phyloP scores from a whole-genome alignment of 2,113 vertebrate genomes.

The Mesocricetus auratus region DNA sequence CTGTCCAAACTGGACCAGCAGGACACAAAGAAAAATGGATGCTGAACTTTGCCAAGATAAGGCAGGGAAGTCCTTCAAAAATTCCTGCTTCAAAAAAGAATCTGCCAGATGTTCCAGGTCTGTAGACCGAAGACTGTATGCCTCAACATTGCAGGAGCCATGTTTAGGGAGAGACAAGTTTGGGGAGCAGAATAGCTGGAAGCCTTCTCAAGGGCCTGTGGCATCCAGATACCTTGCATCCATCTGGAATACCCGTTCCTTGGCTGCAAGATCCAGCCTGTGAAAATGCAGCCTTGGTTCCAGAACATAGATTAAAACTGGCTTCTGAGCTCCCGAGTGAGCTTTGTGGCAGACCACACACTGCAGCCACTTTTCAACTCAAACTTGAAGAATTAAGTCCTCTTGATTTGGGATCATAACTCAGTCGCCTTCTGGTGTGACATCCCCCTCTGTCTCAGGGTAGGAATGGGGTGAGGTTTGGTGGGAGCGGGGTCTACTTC shows the following conservation, averaged over 20 bases:
- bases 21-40: too few relatives aligned
- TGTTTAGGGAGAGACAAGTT: not conserved
- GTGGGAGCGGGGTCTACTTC: not conserved
- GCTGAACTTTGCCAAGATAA: too few relatives aligned
- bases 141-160: not conserved
- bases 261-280: not conserved
- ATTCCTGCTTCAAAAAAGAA: too few relatives aligned
- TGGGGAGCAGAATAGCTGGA: not conserved
- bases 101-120: too few relatives aligned
- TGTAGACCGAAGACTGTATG: too few relatives aligned
- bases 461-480: too few relatives aligned
- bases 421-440: not conserved
- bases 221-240: not conserved
- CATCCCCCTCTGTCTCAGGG: not conserved
- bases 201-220: not conserved
- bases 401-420: not conserved
- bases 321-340: accelerated
- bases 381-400: too few relatives aligned
- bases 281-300: not conserved
- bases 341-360: accelerated
- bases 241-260: not conserved
- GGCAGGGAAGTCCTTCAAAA: too few relatives aligned
- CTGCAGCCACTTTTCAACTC: not conserved
- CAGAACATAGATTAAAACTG: accelerated
- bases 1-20: too few relatives aligned